These are phyloP conservation scores for Cepphus grylle DNA, from an alignment of 2,113 vertebrate species.

Conservation along the genomic window DNA sequence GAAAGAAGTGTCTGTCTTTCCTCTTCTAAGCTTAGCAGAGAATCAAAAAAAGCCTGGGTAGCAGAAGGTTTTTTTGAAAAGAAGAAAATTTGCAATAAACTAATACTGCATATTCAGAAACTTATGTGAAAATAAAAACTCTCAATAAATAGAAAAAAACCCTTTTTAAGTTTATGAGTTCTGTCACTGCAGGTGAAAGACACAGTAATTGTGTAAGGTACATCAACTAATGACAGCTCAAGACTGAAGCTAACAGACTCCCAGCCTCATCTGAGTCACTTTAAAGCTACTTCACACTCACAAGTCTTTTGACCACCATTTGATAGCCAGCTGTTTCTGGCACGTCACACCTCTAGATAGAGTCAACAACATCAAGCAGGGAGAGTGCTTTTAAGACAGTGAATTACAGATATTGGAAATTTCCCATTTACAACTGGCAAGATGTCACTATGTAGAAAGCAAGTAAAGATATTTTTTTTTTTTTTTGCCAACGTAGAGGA, in stretches of 20 bases:
- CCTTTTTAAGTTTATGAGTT: neutral
- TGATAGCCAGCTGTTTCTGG: neutral
- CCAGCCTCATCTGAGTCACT: neutral
- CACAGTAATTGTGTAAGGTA: neutral
- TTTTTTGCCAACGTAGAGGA: neutral
- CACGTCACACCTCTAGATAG: neutral
- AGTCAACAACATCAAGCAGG: neutral
- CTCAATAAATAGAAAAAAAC: neutral
- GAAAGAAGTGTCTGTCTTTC: neutral
- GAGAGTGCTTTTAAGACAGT: neutral
- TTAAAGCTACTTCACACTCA: neutral
- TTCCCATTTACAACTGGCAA: neutral
- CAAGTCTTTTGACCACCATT: neutral
- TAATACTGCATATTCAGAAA: neutral
- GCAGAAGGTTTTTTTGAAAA: neutral
- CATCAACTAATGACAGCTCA: neutral
- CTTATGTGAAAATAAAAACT: neutral
- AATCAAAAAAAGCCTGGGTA: neutral
- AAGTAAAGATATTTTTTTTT: neutral
- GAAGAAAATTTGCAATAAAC: neutral
- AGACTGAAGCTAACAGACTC: neutral
- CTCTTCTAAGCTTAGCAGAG: neutral
- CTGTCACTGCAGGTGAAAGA: neutral
- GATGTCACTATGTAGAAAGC: neutral
- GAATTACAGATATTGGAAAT: neutral